These are phyloP conservation scores for Anthoptus insignis DNA, from an alignment of 2,888 invertebrate species.

Conservation along the genomic window DNA sequence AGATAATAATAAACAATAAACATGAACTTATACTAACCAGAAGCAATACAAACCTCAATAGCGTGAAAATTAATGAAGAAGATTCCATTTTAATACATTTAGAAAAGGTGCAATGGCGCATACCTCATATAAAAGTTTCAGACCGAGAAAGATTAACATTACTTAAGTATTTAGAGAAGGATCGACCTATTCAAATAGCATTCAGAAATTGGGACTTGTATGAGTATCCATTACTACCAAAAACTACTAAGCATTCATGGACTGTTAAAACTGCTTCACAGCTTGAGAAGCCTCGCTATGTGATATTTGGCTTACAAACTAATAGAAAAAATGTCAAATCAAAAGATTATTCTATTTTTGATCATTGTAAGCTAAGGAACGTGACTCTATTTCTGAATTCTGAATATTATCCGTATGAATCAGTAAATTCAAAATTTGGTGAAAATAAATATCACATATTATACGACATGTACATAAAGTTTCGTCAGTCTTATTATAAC, in stretches of 20 bases:
- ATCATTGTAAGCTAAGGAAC: constrained; percentile 44
- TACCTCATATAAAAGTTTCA: neutral
- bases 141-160: neutral
- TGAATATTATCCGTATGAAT: constrained; percentile 53
- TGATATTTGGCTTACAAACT: neutral
- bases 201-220: constrained; percentile 4
- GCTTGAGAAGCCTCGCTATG: neutral
- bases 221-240: neutral
- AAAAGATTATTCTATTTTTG: constrained; percentile 38
- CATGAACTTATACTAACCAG: constrained; percentile 61
- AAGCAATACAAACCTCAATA: no score
- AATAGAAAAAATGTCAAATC: neutral
- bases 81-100: no score
- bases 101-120: no score
- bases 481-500: constrained; percentile 53
- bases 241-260: neutral
- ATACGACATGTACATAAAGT: constrained; percentile 50
- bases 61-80: no score
- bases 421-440: constrained; percentile 47
- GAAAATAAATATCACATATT: constrained; percentile 48
- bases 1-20: constrained; percentile 62
- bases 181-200: neutral
- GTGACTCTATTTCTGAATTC: constrained; percentile 48
- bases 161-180: neutral
- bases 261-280: neutral